Percentiles rank a stretch among this genome's conserved stretches.
phyloP scores from a whole-genome alignment of 2,113 vertebrate genomes.

The Tetraodon nigroviridis region DNA sequence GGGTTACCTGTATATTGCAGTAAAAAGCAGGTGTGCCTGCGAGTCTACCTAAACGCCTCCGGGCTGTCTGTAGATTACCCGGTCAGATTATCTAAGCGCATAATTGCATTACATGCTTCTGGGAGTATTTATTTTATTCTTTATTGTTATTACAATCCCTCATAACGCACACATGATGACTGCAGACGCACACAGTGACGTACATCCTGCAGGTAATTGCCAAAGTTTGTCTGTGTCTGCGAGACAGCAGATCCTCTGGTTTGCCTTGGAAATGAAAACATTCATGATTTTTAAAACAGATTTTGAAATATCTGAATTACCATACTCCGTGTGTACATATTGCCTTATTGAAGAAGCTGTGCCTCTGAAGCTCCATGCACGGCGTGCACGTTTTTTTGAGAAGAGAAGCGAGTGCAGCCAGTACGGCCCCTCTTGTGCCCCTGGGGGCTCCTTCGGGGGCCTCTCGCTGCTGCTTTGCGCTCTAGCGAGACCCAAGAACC shows the following conservation, averaged over 20 bases:
- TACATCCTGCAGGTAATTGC: slow-evolving; percentile 35
- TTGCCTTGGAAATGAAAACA: background rate
- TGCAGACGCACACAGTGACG: slow-evolving; percentile 42
- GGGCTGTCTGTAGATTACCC: slow-evolving; percentile 59
- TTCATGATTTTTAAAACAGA: background rate
- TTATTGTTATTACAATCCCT: slow-evolving; percentile 47
- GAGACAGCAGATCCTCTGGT: slow-evolving; percentile 8
- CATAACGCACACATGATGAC: slow-evolving; percentile 36
- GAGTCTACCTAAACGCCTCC: slow-evolving; percentile 34
- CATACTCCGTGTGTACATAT: slow-evolving; percentile 66
- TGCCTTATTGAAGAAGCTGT: slow-evolving; percentile 80
- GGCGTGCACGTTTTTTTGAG: slow-evolving; percentile 34
- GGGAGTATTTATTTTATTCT: slow-evolving; percentile 64
- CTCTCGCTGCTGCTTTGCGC: slow-evolving; percentile 5
- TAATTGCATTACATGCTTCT: slow-evolving; percentile 69
- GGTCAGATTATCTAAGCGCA: slow-evolving; percentile 63
- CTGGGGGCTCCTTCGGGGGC: slow-evolving; percentile 25
- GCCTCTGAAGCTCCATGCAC: slow-evolving; percentile 47
- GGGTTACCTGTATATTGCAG: slow-evolving; percentile 1
- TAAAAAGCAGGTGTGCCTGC: slow-evolving; percentile 27
- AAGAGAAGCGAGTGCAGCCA: slow-evolving; percentile 25
- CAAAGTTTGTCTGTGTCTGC: slow-evolving; percentile 15
- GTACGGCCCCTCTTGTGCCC: slow-evolving; percentile 24
- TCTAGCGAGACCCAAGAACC: slow-evolving; percentile 21
- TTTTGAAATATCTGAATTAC: background rate